Conservation (phyloP, 2,797 vertebrate genomes). For the Microctenopoma lineatum region DNA sequence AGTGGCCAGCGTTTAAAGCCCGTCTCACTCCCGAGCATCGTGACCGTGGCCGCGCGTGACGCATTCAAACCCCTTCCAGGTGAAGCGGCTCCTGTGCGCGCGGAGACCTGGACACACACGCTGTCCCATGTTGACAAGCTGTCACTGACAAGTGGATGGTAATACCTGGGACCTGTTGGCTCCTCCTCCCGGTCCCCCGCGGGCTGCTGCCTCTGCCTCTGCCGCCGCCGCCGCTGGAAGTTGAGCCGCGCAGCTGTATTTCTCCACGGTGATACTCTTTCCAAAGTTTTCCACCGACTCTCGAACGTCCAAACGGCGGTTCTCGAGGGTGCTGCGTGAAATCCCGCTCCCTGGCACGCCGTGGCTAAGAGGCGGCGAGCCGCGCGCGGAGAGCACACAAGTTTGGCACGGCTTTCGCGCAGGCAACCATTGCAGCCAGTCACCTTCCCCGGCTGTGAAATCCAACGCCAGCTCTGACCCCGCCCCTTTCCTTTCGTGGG, state of each 20-base stretch:
- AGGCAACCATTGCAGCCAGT: constrained; percentile 78
- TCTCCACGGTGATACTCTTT: constrained; percentile 52
- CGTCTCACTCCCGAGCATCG: constrained; percentile 24
- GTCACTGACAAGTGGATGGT: constrained; percentile 69
- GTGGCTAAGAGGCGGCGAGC: constrained; percentile 41
- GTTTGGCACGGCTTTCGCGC: constrained; percentile 67
- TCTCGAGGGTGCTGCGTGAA: constrained; percentile 13
- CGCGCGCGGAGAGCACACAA: constrained; percentile 63
- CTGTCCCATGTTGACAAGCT: constrained; percentile 75
- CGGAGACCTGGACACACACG: constrained; percentile 27
- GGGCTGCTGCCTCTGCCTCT: constrained; percentile 27
- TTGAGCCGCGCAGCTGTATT: constrained; percentile 66
- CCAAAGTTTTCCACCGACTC: constrained; percentile 64
- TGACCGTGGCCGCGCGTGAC: constrained; percentile 16
- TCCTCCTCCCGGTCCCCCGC: constrained; percentile 78
- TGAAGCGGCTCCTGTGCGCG: neutral
- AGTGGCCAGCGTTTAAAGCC: constrained; percentile 1
- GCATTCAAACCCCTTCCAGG: constrained; percentile 36
- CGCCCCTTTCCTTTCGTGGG: constrained; percentile 75
- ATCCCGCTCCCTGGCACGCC: constrained; percentile 14
- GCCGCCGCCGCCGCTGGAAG: constrained; percentile 58
- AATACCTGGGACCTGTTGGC: constrained; percentile 87
- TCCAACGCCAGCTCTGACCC: constrained; percentile 65
- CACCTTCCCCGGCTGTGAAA: constrained; percentile 79
- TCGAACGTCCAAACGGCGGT: constrained; percentile 34